Conservation (phyloP, 2,113 vertebrate genomes). For the Phodopus roborovskii region DNA sequence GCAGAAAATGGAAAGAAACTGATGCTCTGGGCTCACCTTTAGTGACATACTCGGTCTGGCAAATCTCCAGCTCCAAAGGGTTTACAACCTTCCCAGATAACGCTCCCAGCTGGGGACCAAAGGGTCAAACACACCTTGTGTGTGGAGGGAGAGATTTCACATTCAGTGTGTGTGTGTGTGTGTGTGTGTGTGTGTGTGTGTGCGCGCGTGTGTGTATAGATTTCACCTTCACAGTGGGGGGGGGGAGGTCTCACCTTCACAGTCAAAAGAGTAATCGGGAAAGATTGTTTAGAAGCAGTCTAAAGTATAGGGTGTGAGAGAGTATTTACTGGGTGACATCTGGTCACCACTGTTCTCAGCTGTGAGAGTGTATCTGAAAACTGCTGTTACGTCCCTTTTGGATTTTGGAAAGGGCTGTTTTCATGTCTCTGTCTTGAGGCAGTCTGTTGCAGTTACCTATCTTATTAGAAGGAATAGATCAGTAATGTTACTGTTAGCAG, state of each 20-base stretch:
- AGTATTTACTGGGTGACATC: neutral
- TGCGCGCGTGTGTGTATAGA: too few relatives aligned
- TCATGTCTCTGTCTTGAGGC: neutral
- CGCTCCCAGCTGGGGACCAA: neutral
- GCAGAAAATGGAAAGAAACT: neutral
- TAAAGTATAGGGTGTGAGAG: neutral
- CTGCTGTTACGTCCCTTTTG: neutral
- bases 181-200: neutral
- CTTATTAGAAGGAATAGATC: neutral
- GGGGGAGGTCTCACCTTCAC: neutral
- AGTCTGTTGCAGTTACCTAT: neutral
- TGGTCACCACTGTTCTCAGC: neutral
- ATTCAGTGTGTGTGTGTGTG: neutral
- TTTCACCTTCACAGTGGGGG: too few relatives aligned
- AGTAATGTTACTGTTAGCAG: neutral
- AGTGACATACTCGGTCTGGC: neutral
- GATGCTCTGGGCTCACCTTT: too few relatives aligned
- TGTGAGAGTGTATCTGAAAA: neutral
- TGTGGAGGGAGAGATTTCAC: neutral
- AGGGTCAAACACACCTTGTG: neutral
- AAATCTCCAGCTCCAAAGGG: neutral
- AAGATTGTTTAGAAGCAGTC: neutral
- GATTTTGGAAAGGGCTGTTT: neutral
- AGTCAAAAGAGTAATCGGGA: neutral
- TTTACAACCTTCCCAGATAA: too few relatives aligned